These are phyloP conservation scores for Tringa solitaria DNA, from an alignment of 2,113 vertebrate genomes.

Conservation along the genomic window DNA sequence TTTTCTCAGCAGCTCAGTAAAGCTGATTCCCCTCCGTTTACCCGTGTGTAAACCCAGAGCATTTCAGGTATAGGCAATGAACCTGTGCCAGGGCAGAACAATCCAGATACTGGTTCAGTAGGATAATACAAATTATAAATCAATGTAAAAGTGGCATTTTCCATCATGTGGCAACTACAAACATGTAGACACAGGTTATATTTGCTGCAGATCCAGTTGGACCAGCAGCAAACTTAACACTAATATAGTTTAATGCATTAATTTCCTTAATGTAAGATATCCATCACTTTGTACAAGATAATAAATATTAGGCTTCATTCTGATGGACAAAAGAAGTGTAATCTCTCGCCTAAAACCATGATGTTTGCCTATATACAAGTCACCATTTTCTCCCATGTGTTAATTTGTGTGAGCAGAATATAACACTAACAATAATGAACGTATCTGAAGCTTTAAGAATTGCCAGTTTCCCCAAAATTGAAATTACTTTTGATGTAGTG, in stretches of 20 bases:
- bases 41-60: neutral
- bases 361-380: neutral
- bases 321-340: neutral
- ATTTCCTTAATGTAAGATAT: neutral
- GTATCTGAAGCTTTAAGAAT: neutral
- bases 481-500: neutral
- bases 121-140: neutral
- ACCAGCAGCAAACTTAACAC: neutral
- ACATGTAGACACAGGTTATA: neutral
- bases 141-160: neutral
- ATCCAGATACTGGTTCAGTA: neutral
- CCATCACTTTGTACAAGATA: neutral
- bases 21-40: neutral
- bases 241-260: neutral
- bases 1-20: neutral
- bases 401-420: neutral
- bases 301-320: neutral
- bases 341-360: neutral
- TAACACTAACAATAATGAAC: neutral
- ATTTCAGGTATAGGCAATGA: neutral
- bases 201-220: neutral
- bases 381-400: neutral
- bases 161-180: neutral
- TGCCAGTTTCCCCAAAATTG: neutral
- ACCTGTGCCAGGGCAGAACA: neutral